Evolutionary conservation across 2,888 invertebrate genomes (phyloP).

Genomic region (Bellardia bayeri): DNA sequence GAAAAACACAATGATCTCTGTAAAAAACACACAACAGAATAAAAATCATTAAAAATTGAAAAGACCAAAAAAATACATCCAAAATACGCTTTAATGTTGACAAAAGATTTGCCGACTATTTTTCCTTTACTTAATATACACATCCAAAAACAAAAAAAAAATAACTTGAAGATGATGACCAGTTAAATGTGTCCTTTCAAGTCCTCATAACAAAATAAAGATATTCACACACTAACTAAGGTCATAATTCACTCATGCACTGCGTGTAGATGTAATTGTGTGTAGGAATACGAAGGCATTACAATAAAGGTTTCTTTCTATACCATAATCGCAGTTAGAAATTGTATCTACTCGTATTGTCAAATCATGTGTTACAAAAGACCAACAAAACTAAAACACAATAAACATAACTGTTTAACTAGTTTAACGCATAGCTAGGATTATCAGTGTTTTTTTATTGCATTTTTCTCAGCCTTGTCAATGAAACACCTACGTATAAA

Average conservation of each 20-base stretch:
- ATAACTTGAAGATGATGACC: conserved; percentile 62
- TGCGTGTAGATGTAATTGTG: conserved; percentile 21
- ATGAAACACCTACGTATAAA: conserved; percentile 16
- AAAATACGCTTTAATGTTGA: conserved; percentile 60
- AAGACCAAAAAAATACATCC: conserved; percentile 38
- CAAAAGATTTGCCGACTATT: conserved; percentile 67
- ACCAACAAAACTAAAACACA: conserved; percentile 21
- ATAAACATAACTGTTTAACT: conserved; percentile 70
- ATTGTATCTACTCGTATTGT: conserved; percentile 46
- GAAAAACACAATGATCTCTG: conserved; percentile 51
- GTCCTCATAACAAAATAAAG: conserved; percentile 53
- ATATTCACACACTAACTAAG: conserved; percentile 62
- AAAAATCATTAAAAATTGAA: conserved; percentile 10
- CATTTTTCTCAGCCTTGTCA: conserved; percentile 53
- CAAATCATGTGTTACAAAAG: conserved; percentile 46
- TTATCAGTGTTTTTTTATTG: conserved; percentile 16
- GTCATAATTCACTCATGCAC: conserved; percentile 38
- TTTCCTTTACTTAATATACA: neutral
- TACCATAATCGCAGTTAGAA: conserved; percentile 29
- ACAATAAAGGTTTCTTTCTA: conserved; percentile 41
- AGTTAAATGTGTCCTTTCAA: conserved; percentile 62
- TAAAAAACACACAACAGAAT: neutral
- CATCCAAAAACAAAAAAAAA: conserved; percentile 18
- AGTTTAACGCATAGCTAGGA: conserved; percentile 50
- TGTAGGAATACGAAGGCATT: neutral